Evolutionary conservation across 2,888 invertebrate genomes (phyloP), one percentile per base, ranked within the genome.

Genomic region (Margaritifera margaritifera): DNA sequence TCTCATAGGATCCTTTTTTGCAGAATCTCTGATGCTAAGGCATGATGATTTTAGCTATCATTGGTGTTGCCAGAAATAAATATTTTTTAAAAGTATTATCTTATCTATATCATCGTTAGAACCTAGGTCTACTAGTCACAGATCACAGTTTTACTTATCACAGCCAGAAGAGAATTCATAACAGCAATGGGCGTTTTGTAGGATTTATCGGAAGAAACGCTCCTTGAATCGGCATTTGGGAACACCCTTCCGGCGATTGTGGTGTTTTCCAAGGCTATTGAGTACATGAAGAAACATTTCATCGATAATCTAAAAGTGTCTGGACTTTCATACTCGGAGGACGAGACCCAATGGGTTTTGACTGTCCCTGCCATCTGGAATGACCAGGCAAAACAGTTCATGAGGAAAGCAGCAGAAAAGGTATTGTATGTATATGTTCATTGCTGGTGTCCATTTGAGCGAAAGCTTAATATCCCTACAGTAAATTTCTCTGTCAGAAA

Each of bases 361-460:
- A 71, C 74, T 22, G 70, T 74, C 8, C 74, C 74, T 5, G 74
- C 71, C 3, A 74, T 74, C 25, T 74, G 74, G 74, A 62, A 27
- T 66, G 74, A 74, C n/a, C 66, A 55, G 8, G 74, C 74, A 22
- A 74, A 74, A 61, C 56, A 42, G 19, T 22, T 71, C 11, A 74
- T 70, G 68, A 62, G 68, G 51, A 55, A 57, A 31, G 62, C 71
- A 4, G 71, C 74, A 22, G 63, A 64, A 54, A 68, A 63, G 62
- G 73, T 73, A 66, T 19, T 42, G 42, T 2, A 42, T 42, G 11
- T 15, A 15, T 0, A 42, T 42, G 42, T 15, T 42, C 42, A 31
- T 0, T 31, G 8, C 8, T 31, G 31, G 31, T 8, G 31, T 31
- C 31, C 8, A 31, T 31, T 8, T 8, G 31, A 31, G 31, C 1